Conservation (phyloP, 2,113 vertebrate species). For the Elephantulus edwardii region DNA sequence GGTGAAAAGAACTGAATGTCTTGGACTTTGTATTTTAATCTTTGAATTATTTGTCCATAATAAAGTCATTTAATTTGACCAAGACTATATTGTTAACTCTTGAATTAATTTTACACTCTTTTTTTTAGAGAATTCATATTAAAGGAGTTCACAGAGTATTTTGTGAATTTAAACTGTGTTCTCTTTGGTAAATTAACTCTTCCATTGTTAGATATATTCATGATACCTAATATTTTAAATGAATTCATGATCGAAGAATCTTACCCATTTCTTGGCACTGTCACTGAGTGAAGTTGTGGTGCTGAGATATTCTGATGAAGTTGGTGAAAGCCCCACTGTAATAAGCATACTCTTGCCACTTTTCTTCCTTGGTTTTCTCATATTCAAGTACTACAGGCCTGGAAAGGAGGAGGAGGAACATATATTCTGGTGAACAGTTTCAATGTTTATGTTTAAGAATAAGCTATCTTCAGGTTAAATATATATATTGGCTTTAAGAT, state of each 20-base stretch:
- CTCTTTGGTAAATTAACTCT: background rate
- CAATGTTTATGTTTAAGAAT: constrained; percentile 42
- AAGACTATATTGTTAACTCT: constrained; percentile 19
- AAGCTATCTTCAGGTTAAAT: background rate
- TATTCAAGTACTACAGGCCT: background rate
- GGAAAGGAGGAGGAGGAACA: background rate
- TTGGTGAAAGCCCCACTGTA: background rate
- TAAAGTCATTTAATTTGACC: constrained; percentile 53
- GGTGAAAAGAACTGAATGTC: constrained; percentile 6
- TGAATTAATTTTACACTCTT: constrained; percentile 31
- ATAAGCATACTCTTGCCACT: background rate
- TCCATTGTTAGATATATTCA: background rate
- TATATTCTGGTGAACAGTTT: background rate
- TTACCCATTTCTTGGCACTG: constrained; percentile 3
- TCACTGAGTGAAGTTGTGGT: background rate
- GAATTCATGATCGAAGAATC: constrained; percentile 32
- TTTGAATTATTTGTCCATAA: constrained; percentile 60
- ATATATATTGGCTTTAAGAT: constrained; percentile 20
- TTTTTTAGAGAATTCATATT: constrained; percentile 37
- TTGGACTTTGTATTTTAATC: constrained; percentile 40
- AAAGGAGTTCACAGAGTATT: background rate
- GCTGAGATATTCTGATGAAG: background rate
- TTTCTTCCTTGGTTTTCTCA: background rate
- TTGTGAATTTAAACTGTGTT: constrained; percentile 19
- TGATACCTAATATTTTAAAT: background rate